phyloP scores from a whole-genome alignment of 2,888 invertebrate species.

The Acanthococcus lagerstroemiae region DNA sequence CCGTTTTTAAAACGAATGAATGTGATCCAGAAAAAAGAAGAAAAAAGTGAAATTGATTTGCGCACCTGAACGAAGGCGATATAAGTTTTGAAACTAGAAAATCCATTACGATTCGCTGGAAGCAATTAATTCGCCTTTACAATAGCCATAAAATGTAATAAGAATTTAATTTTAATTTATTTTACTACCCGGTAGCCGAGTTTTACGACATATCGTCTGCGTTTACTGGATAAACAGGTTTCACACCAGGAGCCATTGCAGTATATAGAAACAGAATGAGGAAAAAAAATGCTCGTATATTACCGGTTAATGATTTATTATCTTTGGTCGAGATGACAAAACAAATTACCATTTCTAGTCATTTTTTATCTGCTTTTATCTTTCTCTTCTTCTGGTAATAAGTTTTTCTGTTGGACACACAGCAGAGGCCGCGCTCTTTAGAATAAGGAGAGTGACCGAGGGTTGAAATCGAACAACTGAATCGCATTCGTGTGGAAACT shows the following conservation, averaged over 20 bases:
- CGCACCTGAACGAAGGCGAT: background rate
- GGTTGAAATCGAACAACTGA: too few species aligned
- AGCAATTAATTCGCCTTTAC: conserved; percentile 27
- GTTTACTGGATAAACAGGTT: conserved; percentile 25
- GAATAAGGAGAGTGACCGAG: too few species aligned
- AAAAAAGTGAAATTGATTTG: background rate
- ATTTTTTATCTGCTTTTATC: conserved; percentile 14
- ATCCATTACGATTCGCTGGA: background rate
- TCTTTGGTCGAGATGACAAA: conserved; percentile 27
- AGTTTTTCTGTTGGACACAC: too few species aligned
- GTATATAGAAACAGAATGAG: background rate
- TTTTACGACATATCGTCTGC: conserved; percentile 30
- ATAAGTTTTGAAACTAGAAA: background rate
- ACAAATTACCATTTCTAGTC: conserved; percentile 21
- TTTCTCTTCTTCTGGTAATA: too few species aligned
- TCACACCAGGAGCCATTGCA: conserved; percentile 9
- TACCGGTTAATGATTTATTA: conserved; percentile 25
- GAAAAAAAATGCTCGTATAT: conserved; percentile 14
- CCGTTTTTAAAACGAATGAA: background rate
- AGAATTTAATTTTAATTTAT: conserved; percentile 30
- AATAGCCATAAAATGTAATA: conserved; percentile 27
- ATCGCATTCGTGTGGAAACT: too few species aligned
- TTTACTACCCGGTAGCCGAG: conserved; percentile 28
- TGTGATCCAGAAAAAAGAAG: background rate
- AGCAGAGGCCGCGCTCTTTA: too few species aligned